Percentiles rank a stretch among this genome's conserved stretches.
Conservation (phyloP, 2,113 vertebrate genomes). For the Tachuris rubrigastra region DNA sequence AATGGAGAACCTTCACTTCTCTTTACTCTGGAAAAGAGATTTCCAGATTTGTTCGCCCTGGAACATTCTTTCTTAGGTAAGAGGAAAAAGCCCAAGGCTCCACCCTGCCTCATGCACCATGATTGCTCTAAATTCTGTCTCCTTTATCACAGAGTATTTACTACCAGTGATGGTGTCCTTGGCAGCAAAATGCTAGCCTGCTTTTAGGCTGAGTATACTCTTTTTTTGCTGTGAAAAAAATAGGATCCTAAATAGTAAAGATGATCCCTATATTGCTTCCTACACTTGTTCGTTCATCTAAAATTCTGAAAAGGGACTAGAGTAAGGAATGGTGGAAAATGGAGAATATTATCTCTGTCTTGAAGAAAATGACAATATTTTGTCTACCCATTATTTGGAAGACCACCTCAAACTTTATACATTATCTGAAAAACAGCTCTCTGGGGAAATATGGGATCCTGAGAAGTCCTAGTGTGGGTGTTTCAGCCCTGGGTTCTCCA, state of each 20-base stretch:
- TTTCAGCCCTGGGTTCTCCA: background rate
- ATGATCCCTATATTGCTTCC: background rate
- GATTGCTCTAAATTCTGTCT: background rate
- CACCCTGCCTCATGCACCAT: background rate
- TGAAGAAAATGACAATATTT: background rate
- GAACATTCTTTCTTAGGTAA: background rate
- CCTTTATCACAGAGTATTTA: background rate
- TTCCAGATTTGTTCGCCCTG: background rate
- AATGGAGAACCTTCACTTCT: background rate
- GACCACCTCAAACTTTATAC: background rate
- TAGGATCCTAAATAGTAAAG: background rate
- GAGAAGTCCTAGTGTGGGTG: background rate
- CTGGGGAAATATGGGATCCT: background rate
- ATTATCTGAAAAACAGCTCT: background rate
- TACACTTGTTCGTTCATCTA: background rate
- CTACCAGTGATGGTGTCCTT: background rate
- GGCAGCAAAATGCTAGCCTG: background rate
- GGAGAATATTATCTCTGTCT: background rate
- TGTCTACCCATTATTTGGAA: background rate
- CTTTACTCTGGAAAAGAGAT: background rate
- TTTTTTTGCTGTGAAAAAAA: background rate
- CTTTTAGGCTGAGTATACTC: background rate
- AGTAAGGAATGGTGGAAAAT: background rate
- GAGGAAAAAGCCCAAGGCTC: background rate
- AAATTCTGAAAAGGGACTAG: background rate